Evolutionary conservation across 2,113 vertebrate species (phyloP).

Genomic region (Paedocypris sp.): DNA sequence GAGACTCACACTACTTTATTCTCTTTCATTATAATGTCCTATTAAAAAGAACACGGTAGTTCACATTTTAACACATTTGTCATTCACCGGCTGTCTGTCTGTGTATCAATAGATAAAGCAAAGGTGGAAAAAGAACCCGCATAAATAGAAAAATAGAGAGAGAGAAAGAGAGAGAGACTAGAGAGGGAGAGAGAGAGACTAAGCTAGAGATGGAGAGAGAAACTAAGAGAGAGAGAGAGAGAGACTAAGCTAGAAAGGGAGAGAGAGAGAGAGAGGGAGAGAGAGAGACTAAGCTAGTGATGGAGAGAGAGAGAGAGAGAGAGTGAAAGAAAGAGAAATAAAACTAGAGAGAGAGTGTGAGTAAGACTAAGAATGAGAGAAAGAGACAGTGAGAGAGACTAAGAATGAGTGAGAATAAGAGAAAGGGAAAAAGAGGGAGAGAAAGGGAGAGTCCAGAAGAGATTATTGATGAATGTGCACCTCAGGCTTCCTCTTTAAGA

Average conservation of each 20-base stretch:
- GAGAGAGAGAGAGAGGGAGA: constrained; percentile 21
- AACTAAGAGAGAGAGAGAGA: neutral
- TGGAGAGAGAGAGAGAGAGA: no score
- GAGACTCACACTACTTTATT: neutral
- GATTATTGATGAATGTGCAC: constrained; percentile 35
- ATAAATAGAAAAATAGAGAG: no score
- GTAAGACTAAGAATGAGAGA: neutral
- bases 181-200: neutral
- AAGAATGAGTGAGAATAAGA: constrained; percentile 9
- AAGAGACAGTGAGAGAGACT: neutral
- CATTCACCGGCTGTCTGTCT: no score
- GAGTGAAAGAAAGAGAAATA: no score
- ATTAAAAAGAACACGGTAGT: no score
- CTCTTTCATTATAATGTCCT: neutral
- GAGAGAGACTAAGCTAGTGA: no score
- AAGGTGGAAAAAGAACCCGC: no score
- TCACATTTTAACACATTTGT: no score
- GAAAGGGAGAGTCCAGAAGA: neutral
- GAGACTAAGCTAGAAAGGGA: neutral
- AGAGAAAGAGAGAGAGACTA: no score
- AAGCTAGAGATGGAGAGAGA: neutral
- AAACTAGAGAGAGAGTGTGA: neutral
- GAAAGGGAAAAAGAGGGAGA: neutral
- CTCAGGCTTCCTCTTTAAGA: constrained; percentile 40
- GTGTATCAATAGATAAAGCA: no score